A percentile compares a stretch with the other conserved stretches of the same genome.
Evolutionary conservation across 2,888 invertebrate species (phyloP).

Genomic region (Dyspetes luteomarginatus): DNA sequence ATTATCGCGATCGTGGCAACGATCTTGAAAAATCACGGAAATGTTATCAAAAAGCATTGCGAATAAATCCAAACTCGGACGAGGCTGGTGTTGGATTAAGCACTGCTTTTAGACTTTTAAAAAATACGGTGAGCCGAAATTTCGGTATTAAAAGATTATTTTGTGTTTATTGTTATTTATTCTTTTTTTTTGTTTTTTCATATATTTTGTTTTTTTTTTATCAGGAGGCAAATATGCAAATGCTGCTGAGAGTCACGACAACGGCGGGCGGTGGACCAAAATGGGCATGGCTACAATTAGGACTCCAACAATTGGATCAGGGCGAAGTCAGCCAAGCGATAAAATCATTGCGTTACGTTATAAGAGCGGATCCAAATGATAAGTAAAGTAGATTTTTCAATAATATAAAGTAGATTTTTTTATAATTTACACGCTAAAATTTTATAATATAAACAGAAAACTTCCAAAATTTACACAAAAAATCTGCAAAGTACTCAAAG

Average conservation of each 20-base stretch:
- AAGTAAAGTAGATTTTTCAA: conserved; percentile 83
- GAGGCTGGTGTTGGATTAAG: conserved; percentile 90
- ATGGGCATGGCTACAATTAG: conserved; percentile 94
- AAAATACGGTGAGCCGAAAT: conserved; percentile 85
- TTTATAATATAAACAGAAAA: not conserved
- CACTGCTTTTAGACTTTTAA: conserved; percentile 88
- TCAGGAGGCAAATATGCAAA: conserved; percentile 86
- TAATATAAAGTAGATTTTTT: not conserved
- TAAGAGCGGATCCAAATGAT: conserved; percentile 88
- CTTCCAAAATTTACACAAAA: not conserved
- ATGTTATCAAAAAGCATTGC: conserved; percentile 93
- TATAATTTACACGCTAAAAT: too few species aligned
- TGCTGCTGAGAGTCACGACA: conserved; percentile 85
- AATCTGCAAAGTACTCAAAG: conserved; percentile 26
- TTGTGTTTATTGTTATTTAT: not conserved
- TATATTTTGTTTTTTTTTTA: conserved; percentile 48
- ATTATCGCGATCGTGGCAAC: conserved; percentile 87
- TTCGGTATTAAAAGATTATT: conserved; percentile 1
- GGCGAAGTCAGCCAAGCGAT: conserved; percentile 91
- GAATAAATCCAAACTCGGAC: conserved; percentile 88
- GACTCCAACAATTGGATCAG: conserved; percentile 90
- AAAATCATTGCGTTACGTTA: conserved; percentile 89
- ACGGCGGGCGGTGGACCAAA: conserved; percentile 84
- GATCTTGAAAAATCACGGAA: conserved; percentile 91
- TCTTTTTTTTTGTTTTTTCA: not conserved